A percentile compares a stretch with the other conserved stretches of the same genome.
Conservation (phyloP, 2,113 vertebrate species). For the Amphiprion ocellaris region DNA sequence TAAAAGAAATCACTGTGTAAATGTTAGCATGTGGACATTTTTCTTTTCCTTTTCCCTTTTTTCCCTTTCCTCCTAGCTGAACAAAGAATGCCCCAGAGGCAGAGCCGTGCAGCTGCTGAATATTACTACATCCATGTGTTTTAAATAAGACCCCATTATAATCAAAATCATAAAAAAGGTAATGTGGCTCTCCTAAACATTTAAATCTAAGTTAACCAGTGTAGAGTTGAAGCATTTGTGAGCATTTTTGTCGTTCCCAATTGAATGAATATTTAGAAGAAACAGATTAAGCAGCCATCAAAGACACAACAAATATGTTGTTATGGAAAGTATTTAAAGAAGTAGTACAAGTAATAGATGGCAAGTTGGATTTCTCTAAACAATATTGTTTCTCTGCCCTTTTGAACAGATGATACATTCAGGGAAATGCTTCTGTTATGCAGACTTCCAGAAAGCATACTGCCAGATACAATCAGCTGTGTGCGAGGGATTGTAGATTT, state of each 20-base stretch:
- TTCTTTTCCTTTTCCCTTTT: constrained; percentile 54
- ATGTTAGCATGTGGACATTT: constrained; percentile 90
- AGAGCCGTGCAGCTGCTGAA: constrained; percentile 82
- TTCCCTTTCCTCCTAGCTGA: constrained; percentile 70
- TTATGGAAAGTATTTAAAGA: constrained; percentile 24
- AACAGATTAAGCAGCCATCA: constrained; percentile 44
- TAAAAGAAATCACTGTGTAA: constrained; percentile 90
- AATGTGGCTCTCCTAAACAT: constrained; percentile 83
- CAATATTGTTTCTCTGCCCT: not conserved
- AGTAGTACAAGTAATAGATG: constrained; percentile 9
- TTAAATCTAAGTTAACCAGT: constrained; percentile 80
- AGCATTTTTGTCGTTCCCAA: constrained; percentile 44
- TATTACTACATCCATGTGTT: constrained; percentile 88
- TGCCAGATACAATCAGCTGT: constrained; percentile 4
- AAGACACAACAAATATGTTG: constrained; percentile 29
- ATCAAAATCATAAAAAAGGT: constrained; percentile 89
- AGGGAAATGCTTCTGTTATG: not conserved
- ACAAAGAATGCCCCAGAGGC: constrained; percentile 85
- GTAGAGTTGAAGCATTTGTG: constrained; percentile 73
- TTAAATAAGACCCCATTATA: constrained; percentile 87
- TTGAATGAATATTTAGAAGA: constrained; percentile 65
- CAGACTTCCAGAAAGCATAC: constrained; percentile 18
- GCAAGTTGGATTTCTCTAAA: constrained; percentile 5
- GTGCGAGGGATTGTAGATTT: not conserved
- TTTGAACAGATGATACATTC: not conserved